These are phyloP conservation scores for Enteromius unitaeniatus DNA, from an alignment of 2,797 vertebrate genomes.

Conservation along the genomic window DNA sequence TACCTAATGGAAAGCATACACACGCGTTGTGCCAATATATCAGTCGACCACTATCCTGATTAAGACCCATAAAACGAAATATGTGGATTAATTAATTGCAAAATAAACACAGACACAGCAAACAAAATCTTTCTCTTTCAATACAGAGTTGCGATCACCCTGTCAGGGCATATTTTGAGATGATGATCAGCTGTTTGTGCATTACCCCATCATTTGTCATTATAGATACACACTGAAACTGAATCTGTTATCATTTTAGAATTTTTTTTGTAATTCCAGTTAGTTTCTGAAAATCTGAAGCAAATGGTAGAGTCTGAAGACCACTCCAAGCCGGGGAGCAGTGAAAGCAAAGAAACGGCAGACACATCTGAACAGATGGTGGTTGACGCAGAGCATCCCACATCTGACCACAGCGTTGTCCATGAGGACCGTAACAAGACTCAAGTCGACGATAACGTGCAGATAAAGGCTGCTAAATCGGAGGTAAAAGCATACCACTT, in stretches of 20 bases:
- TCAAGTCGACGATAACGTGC: constrained; percentile 85
- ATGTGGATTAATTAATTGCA: background rate
- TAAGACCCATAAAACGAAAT: no score
- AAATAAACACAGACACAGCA: background rate
- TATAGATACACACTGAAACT: background rate
- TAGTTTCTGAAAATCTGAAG: constrained; percentile 86
- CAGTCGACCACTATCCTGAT: no score
- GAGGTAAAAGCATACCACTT: constrained; percentile 80
- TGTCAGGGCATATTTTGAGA: background rate
- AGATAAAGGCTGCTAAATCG: constrained; percentile 94
- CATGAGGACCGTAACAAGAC: constrained; percentile 68
- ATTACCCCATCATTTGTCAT: background rate
- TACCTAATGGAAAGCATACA: no score
- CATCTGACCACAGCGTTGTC: constrained; percentile 21
- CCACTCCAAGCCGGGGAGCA: constrained; percentile 61
- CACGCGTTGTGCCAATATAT: no score
- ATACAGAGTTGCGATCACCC: background rate
- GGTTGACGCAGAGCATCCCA: constrained; percentile 67
- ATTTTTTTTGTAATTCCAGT: constrained; percentile 68
- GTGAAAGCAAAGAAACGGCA: constrained; percentile 66
- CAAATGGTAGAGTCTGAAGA: constrained; percentile 70
- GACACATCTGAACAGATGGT: constrained; percentile 66
- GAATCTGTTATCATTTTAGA: background rate
- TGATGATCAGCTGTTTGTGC: background rate
- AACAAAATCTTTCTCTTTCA: background rate